Evolutionary conservation across 2,113 vertebrate species (phyloP).

Genomic region (Sander vitreus): DNA sequence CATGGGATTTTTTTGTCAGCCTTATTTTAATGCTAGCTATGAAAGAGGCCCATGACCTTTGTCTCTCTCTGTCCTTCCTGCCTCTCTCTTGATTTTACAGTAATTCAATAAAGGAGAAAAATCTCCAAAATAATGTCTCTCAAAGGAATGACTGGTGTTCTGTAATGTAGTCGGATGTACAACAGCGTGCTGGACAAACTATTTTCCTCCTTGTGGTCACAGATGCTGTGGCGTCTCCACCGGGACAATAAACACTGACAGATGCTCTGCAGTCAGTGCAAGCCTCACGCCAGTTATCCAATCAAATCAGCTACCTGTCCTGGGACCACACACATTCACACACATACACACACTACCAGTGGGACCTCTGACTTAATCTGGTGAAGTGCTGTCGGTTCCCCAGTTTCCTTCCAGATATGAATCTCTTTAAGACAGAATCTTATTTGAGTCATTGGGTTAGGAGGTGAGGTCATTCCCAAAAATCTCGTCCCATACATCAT

Average conservation of each 20-base stretch:
- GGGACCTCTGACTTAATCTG: conserved; percentile 54
- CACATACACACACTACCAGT: background rate
- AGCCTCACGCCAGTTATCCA: conserved; percentile 39
- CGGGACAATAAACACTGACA: conserved; percentile 50
- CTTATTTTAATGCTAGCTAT: background rate
- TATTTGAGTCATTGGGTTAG: conserved; percentile 29
- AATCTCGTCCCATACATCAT: background rate
- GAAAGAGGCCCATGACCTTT: background rate
- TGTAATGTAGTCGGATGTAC: background rate
- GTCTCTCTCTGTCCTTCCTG: background rate
- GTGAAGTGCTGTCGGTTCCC: conserved; percentile 52
- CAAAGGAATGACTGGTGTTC: background rate
- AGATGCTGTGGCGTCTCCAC: conserved; percentile 23
- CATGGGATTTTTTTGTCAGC: background rate
- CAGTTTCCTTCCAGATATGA: conserved; percentile 33
- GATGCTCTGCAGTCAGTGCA: conserved; percentile 45
- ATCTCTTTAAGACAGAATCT: conserved; percentile 52
- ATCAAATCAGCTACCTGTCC: conserved; percentile 57
- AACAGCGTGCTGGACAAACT: conserved; percentile 11
- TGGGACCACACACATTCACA: conserved; percentile 11
- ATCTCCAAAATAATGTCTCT: background rate
- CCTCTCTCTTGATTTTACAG: background rate
- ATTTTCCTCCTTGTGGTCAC: conserved; percentile 15
- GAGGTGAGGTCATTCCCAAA: conserved; percentile 56
- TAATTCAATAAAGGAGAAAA: conserved; percentile 3